Evolutionary conservation across 2,797 vertebrate genomes (phyloP), one percentile per base, ranked within the genome.

Genomic region (Pangasius macronema): DNA sequence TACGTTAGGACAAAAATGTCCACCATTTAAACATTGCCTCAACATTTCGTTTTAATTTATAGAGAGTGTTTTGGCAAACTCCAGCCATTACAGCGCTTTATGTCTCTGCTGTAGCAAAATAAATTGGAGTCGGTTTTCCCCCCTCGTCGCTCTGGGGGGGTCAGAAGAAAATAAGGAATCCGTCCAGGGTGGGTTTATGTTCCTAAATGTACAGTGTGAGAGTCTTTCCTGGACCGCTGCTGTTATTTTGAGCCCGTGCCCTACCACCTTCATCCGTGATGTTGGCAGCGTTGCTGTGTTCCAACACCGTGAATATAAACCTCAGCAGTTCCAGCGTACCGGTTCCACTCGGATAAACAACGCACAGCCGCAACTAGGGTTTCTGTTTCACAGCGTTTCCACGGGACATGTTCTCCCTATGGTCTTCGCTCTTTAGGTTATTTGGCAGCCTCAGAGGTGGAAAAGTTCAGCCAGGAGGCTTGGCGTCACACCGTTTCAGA

Each of bases 381-480:
- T 92, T 85, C 88, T 90, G 88, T 92, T 89, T 87, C 88, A 82
- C 89, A 83, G 83, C 86, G 53, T 87, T 84, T 84, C 89, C 79
- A 86, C 55, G 82, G 88, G 84, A 84, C 86, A 87, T 77, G 84
- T 87, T 87, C 87, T 84, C 82, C 81, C 87, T 18, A 55, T 72
- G 51, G 61, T 67, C 81, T 89, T 86, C 75, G 33, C 88, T 87
- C 81, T 91, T 80, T 51, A 57, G 88, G 86, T 88, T 88, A 67
- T 51, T 89, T 92, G 92, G 91, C 88, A 90, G 85, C 75, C 85
- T 77, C n/a, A 30, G 72, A 88, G 84, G 84, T 75, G 85, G 86
- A 90, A 76, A 82, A 87, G 91, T 91, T 93, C 91, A 92, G 90
- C 91, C 92, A 92, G 90, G 83, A 91, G 86, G 85, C 88, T 91